Evolutionary conservation across 2,888 invertebrate species (phyloP), one percentile per base, ranked within the genome.

Genomic region (Euclidia mi): DNA sequence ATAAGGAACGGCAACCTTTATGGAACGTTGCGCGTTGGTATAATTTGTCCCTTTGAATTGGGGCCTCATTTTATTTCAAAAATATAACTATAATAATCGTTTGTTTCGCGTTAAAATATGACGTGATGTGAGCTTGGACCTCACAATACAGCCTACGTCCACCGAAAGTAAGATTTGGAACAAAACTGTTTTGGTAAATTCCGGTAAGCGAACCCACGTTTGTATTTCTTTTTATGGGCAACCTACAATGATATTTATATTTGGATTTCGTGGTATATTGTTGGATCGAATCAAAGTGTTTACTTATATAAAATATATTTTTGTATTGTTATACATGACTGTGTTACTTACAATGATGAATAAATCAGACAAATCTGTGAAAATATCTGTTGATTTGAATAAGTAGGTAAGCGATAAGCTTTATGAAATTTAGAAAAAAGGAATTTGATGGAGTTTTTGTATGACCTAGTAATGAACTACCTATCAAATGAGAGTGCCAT

Each of bases 141-240:
- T 48, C 53, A 49, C 46, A 52, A 56, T 45, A 56, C 62, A 63
- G 20, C 59, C 77, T 72, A 76, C 69, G 44, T 60, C 15, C 34
- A 14, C 46, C 50, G 45, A 61, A 71, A 65, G 53, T 56, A 48
- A 56, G 42, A 32, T 55, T 62, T 47, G 28, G 14, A 53, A 58
- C 31, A 43, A 61, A 52, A 57, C 65, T 46, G 53, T 69, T 73
- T 76, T 56, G 76, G 74, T 43, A 40, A 68, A 58, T 69, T 58
- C 65, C 56, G 65, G 62, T 60, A 35, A 68, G 29, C 25, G 4
- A 25, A 37, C 76, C 72, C 76, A 73, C 72, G 57, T 60, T 42
- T 17, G 37, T 34, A 43, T 56, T 49, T 50, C 55, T 65, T 57
- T 61, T 51, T 62, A 59, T 52, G 59, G 65, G 20, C 48, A 37